A percentile compares a stretch with the other conserved stretches of the same genome.
These are phyloP conservation scores for Mohoua ochrocephala DNA, from an alignment of 2,113 vertebrate genomes.

Conservation along the genomic window DNA sequence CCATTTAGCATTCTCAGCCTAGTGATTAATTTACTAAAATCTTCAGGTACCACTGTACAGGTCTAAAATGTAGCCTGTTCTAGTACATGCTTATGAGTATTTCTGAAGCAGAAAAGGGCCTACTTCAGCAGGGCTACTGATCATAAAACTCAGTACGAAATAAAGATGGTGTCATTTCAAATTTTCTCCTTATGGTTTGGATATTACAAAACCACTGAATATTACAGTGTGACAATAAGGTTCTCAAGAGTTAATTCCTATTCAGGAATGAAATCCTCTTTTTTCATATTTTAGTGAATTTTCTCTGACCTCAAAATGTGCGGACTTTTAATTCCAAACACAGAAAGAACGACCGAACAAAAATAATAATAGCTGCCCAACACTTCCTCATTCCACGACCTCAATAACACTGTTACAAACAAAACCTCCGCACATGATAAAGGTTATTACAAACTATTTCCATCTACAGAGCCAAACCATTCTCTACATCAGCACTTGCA, in stretches of 20 bases:
- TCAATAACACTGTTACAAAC: neutral
- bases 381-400: neutral
- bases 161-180: neutral
- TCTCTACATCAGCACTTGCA: neutral
- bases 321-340: neutral
- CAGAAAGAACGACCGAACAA: neutral
- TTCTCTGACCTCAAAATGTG: neutral
- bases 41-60: neutral
- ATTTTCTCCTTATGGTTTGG: neutral
- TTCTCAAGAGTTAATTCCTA: neutral
- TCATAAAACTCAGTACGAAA: neutral
- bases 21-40: neutral
- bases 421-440: neutral
- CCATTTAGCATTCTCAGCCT: neutral
- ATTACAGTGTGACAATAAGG: neutral
- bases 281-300: neutral
- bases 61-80: neutral
- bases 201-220: neutral
- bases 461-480: slow-evolving; percentile 14
- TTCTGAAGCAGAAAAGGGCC: neutral
- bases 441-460: slow-evolving; percentile 13
- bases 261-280: neutral
- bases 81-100: neutral
- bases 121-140: neutral
- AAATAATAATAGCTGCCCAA: neutral